Conservation (phyloP, 2,888 invertebrate genomes). For the Argynnis bischoffii region DNA sequence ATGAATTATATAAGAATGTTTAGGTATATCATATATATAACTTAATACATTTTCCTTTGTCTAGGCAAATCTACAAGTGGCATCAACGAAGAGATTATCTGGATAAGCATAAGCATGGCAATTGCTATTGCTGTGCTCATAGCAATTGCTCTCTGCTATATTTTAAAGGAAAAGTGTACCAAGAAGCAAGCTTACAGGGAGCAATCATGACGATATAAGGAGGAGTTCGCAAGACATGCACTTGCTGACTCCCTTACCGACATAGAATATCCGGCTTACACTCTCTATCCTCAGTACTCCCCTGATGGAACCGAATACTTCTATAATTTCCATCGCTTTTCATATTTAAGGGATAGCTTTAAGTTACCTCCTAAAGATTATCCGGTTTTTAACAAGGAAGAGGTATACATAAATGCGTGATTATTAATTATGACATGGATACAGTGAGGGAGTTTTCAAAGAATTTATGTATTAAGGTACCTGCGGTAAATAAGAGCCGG, state of each 20-base stretch:
- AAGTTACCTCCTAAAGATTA: conserved; percentile 74
- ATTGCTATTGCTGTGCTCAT: conserved; percentile 91
- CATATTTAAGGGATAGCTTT: conserved; percentile 69
- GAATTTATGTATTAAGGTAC: conserved; percentile 22
- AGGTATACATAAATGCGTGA: conserved; percentile 75
- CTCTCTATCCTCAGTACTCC: conserved; percentile 73
- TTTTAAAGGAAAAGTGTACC: conserved; percentile 90
- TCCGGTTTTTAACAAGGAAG: conserved; percentile 61
- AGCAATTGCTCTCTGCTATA: conserved; percentile 91
- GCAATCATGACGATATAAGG: conserved; percentile 85
- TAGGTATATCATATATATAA: neutral
- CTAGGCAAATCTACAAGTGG: conserved; percentile 91
- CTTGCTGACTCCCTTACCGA: conserved; percentile 71
- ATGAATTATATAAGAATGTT: neutral
- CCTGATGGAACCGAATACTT: conserved; percentile 76
- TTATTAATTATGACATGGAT: conserved; percentile 23
- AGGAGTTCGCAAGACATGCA: conserved; percentile 76
- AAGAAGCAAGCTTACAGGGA: conserved; percentile 88
- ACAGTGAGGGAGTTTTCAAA: conserved; percentile 7
- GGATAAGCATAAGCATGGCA: conserved; percentile 94
- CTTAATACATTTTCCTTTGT: conserved; percentile 32
- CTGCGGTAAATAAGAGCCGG: too few relatives aligned
- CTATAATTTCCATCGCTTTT: conserved; percentile 76
- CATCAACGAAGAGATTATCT: conserved; percentile 93
- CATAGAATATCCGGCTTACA: conserved; percentile 66